These are phyloP conservation scores for Octodon degus DNA, from an alignment of 2,113 vertebrate species.

Conservation along the genomic window DNA sequence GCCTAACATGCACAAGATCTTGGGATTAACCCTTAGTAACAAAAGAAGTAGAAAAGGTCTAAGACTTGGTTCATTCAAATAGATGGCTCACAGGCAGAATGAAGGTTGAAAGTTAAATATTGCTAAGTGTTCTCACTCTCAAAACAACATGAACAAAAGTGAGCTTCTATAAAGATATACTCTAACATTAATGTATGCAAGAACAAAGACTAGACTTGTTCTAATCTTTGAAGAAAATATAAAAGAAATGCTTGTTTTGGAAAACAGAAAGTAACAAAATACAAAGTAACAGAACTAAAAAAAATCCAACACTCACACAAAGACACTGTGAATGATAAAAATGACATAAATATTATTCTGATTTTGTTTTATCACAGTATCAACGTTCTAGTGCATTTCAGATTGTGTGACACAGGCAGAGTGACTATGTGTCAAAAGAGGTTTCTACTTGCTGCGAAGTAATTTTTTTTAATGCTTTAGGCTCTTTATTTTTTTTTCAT, in stretches of 20 bases:
- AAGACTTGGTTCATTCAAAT: constrained; percentile 39
- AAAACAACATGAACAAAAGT: constrained; percentile 15
- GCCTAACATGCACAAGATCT: neutral
- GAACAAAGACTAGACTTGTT: neutral
- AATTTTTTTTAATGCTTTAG: too few species aligned
- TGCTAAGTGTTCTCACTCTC: neutral
- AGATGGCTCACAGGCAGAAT: constrained; percentile 26
- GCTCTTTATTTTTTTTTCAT: too few species aligned
- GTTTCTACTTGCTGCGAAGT: constrained; percentile 21
- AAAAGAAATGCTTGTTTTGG: constrained; percentile 45
- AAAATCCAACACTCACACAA: constrained; percentile 43
- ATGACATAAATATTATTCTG: neutral
- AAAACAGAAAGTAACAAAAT: neutral
- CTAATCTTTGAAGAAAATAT: constrained; percentile 5
- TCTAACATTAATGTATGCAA: neutral
- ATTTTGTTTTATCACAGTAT: constrained; percentile 12
- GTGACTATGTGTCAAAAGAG: neutral
- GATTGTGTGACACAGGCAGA: neutral
- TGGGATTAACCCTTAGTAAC: neutral
- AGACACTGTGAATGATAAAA: constrained; percentile 33
- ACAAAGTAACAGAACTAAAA: neutral
- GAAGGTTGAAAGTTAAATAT: constrained; percentile 43
- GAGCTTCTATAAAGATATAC: constrained; percentile 17
- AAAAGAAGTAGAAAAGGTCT: neutral
- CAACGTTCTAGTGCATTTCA: constrained; percentile 18